Evolutionary conservation across 2,888 invertebrate species (phyloP).

Genomic region (Ichneumoninae sp.): DNA sequence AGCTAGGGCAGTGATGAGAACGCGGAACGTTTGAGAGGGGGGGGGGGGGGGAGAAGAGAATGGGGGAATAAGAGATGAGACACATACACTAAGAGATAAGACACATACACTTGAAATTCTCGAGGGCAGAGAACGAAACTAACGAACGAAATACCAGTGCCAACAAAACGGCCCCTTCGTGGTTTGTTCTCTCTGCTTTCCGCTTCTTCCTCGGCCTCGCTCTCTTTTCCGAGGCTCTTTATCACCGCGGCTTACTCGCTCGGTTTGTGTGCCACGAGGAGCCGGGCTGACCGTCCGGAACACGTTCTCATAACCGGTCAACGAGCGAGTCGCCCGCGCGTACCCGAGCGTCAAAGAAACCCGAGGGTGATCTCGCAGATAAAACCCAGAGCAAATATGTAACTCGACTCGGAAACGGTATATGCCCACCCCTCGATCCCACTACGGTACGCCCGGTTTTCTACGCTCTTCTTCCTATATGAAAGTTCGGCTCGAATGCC

Average conservation of each 20-base stretch:
- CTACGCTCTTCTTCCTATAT: constrained; percentile 32
- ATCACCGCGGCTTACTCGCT: constrained; percentile 42
- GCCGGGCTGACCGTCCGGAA: constrained; percentile 43
- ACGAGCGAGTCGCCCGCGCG: constrained; percentile 38
- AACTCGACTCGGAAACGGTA: constrained; percentile 71
- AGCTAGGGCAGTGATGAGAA: constrained; percentile 42
- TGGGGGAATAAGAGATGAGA: constrained; percentile 43
- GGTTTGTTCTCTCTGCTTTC: constrained; percentile 52
- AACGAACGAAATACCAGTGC: constrained; percentile 71
- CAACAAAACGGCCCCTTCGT: constrained; percentile 67
- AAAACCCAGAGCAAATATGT: constrained; percentile 76
- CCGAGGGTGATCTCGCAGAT: constrained; percentile 75
- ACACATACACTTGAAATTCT: constrained; percentile 44
- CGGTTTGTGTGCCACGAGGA: constrained; percentile 11
- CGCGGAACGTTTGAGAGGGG: constrained; percentile 2
- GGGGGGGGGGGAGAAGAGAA: constrained; percentile 26
- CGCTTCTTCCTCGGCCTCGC: constrained; percentile 23
- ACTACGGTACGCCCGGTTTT: constrained; percentile 19
- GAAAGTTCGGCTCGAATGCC: not conserved
- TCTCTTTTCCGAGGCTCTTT: constrained; percentile 14
- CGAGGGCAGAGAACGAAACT: constrained; percentile 66
- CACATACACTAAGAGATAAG: constrained; percentile 51
- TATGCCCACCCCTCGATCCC: constrained; percentile 49
- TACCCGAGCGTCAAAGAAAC: constrained; percentile 72
- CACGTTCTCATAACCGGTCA: constrained; percentile 69